phyloP scores from a whole-genome alignment of 1,140 invertebrate genomes.

The Ephestia elutella region DNA sequence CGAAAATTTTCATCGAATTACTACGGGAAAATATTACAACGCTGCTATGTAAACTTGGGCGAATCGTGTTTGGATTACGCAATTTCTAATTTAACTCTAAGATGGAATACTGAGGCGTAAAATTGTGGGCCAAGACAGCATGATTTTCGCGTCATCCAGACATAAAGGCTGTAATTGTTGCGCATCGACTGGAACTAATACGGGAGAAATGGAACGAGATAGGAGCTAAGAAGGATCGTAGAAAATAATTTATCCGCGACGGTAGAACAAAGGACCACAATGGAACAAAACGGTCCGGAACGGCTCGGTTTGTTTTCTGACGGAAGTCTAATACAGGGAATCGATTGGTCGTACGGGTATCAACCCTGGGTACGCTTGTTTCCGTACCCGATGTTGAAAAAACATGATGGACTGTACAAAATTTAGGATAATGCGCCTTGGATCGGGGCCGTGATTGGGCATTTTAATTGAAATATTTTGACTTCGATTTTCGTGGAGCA shows the following conservation, averaged over 20 bases:
- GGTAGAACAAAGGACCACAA: conserved; percentile 62
- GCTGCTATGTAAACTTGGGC: conserved; percentile 4
- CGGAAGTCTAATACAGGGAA: conserved; percentile 58
- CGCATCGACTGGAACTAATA: conserved; percentile 71
- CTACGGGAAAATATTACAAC: neutral
- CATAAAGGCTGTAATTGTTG: conserved; percentile 70
- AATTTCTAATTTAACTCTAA: conserved; percentile 42
- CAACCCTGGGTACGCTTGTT: conserved; percentile 40
- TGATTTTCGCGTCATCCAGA: conserved; percentile 69
- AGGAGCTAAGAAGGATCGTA: conserved; percentile 60
- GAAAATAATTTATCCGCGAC: conserved; percentile 52
- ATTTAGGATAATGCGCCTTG: conserved; percentile 25
- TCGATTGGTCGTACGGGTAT: conserved; percentile 50
- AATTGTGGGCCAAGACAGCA: conserved; percentile 59
- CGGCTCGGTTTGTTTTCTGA: conserved; percentile 57
- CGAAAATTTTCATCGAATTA: neutral
- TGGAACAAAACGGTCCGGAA: conserved; percentile 58
- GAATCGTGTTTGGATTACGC: conserved; percentile 10
- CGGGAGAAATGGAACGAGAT: conserved; percentile 66
- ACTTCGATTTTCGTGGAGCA: neutral
- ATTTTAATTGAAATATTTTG: neutral
- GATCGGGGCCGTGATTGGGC: neutral
- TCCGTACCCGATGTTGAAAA: conserved; percentile 40
- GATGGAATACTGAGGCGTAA: conserved; percentile 56
- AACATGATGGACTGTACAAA: conserved; percentile 30